Percentiles rank a stretch among this genome's conserved stretches.
phyloP scores from a whole-genome alignment of 1,140 invertebrate genomes.

The Drosophila arizonae region DNA sequence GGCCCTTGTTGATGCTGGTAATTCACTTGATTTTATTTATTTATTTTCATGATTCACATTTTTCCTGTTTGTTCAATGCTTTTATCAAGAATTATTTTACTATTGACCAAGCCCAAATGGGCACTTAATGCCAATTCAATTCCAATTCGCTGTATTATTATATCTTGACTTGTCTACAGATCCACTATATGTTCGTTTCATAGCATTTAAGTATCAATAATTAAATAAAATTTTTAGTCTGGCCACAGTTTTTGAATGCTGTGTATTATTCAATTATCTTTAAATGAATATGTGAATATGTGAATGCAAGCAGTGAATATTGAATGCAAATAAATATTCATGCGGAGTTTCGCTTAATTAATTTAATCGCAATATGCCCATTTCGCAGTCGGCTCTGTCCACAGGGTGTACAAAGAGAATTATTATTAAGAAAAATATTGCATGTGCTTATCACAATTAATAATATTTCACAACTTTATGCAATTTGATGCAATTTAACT shows the following conservation, averaged over 20 bases:
- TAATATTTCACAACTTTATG: not conserved
- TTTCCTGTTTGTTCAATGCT: not conserved
- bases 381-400: no score
- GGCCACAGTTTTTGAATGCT: no score
- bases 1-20: constrained; percentile 32
- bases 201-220: no score
- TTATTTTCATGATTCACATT: constrained; percentile 16
- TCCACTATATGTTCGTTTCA: no score
- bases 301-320: not conserved
- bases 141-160: no score
- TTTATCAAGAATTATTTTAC: not conserved
- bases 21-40: constrained; percentile 40
- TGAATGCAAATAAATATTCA: not conserved
- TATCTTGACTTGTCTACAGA: no score
- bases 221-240: no score
- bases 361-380: not conserved
- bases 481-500: not conserved
- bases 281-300: no score
- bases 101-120: not conserved
- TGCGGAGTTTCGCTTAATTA: not conserved
- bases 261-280: no score
- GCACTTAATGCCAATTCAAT: no score
- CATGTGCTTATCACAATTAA: not conserved
- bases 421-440: not conserved
- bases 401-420: not conserved